Conservation (phyloP, 1,140 invertebrate genomes). For the Drosophila sulfurigaster region DNA sequence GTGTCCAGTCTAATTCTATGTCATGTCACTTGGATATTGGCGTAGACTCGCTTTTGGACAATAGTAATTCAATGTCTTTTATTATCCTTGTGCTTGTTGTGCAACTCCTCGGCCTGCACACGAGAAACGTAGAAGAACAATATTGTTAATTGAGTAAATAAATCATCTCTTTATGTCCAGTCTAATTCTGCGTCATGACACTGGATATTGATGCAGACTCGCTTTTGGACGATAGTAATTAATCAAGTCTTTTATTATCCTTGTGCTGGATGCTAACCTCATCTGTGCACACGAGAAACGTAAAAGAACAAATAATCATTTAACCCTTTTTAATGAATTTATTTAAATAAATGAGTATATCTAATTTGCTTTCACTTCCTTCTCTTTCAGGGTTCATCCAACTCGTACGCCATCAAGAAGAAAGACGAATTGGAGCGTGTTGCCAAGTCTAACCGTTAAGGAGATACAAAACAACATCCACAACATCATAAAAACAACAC, state of each 20-base stretch:
- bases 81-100: slow-evolving; percentile 55
- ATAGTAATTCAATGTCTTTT: slow-evolving; percentile 40
- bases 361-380: slow-evolving; percentile 51
- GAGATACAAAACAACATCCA: slow-evolving; percentile 37
- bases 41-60: slow-evolving; percentile 74
- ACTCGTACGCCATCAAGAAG: slow-evolving; percentile 99
- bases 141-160: too few species aligned
- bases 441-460: slow-evolving; percentile 99
- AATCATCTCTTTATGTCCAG: not conserved
- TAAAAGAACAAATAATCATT: slow-evolving; percentile 62
- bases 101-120: slow-evolving; percentile 49
- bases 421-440: slow-evolving; percentile 99
- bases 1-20: slow-evolving; percentile 49
- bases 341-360: not conserved
- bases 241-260: slow-evolving; percentile 46
- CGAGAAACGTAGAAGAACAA: slow-evolving; percentile 76
- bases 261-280: slow-evolving; percentile 41
- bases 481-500: slow-evolving; percentile 69
- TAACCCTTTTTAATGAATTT: not conserved
- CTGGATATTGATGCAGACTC: slow-evolving; percentile 62
- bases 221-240: slow-evolving; percentile 66
- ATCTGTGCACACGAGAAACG: slow-evolving; percentile 73
- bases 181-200: slow-evolving; percentile 59
- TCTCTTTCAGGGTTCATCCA: slow-evolving; percentile 95
- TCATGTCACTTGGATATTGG: slow-evolving; percentile 56